Evolutionary conservation across 1,140 invertebrate species (phyloP).

Genomic region (Hycleus cichorii): DNA sequence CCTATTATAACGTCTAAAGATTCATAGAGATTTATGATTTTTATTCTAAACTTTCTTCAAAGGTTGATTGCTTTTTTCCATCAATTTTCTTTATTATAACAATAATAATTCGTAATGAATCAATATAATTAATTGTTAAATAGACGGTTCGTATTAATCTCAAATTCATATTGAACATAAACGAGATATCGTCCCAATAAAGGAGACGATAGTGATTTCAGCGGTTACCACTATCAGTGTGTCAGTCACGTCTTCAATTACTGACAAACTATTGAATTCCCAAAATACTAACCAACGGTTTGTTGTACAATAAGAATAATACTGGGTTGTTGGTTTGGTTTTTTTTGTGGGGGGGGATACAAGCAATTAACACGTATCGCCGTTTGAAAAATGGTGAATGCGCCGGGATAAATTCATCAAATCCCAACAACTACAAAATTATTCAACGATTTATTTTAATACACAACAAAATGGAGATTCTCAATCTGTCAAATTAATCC

Average conservation of each 20-base stretch:
- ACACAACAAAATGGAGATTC: too few relatives aligned
- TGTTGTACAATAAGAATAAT: too few relatives aligned
- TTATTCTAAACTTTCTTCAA: not conserved
- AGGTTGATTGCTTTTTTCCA: slow-evolving; percentile 1
- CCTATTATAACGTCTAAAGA: slow-evolving; percentile 16
- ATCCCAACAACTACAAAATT: too few relatives aligned
- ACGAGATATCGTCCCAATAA: slow-evolving; percentile 6
- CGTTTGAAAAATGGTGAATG: too few relatives aligned
- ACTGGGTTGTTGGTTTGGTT: too few relatives aligned
- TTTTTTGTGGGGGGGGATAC: too few relatives aligned
- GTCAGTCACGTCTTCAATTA: slow-evolving; percentile 10
- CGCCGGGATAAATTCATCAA: too few relatives aligned
- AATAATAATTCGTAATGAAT: too few relatives aligned
- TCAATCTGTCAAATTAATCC: too few relatives aligned
- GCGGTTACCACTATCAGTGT: slow-evolving; percentile 4
- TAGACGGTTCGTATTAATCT: not conserved
- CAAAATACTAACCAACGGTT: not conserved
- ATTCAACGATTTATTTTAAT: too few relatives aligned
- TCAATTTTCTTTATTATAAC: not conserved
- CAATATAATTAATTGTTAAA: too few relatives aligned
- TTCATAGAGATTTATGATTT: slow-evolving; percentile 10
- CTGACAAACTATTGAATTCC: slow-evolving; percentile 7
- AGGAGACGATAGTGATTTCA: slow-evolving; percentile 1
- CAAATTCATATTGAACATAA: slow-evolving; percentile 11
- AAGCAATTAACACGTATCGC: too few relatives aligned